Evolutionary conservation across 2,113 vertebrate species (phyloP).

Genomic region (Aspiorhynchus laticeps): DNA sequence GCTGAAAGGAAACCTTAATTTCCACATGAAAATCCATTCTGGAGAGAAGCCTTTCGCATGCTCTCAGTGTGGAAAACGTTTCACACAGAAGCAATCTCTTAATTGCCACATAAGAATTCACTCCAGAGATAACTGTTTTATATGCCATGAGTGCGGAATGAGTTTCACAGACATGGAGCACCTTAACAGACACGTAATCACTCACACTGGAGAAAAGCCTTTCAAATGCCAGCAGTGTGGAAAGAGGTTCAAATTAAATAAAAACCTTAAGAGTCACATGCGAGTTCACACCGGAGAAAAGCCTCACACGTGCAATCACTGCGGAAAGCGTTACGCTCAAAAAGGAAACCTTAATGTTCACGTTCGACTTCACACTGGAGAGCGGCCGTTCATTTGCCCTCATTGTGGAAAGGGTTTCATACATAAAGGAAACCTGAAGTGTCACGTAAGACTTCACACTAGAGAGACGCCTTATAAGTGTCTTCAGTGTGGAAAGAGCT

Average conservation of each 20-base stretch:
- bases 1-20: neutral
- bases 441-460: constrained; percentile 1
- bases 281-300: constrained; percentile 22
- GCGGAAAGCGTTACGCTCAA: neutral
- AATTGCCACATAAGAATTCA: neutral
- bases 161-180: neutral
- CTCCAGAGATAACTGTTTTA: neutral
- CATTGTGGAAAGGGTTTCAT: constrained; percentile 11
- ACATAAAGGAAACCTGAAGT: neutral
- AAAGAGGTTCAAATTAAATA: neutral
- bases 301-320: neutral
- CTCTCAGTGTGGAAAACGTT: neutral
- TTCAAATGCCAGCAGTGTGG: constrained; percentile 4
- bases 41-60: constrained; percentile 7
- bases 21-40: neutral
- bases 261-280: neutral
- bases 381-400: constrained; percentile 11
- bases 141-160: neutral
- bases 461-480: constrained; percentile 10
- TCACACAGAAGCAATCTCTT: neutral
- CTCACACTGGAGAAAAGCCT: neutral
- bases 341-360: neutral
- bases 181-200: neutral
- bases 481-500: neutral
- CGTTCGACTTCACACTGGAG: constrained; percentile 24